phyloP scores from a whole-genome alignment of 2,888 invertebrate genomes.

The Temnothorax unifasciatus region DNA sequence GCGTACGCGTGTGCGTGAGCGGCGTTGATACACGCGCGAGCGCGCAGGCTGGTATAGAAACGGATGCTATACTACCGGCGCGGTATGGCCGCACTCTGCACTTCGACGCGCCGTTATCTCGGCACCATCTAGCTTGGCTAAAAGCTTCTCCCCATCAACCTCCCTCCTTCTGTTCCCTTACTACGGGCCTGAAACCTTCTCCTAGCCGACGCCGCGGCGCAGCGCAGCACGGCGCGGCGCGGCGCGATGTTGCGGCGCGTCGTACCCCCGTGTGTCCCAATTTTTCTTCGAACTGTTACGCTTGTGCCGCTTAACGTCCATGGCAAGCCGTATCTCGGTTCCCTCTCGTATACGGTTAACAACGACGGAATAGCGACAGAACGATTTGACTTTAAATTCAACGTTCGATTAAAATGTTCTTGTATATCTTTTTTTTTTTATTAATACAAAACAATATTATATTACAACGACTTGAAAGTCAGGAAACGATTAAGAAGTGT shows the following conservation, averaged over 20 bases:
- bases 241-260: too few relatives aligned
- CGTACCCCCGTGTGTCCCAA: constrained; percentile 74
- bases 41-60: constrained; percentile 54
- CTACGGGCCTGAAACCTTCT: constrained; percentile 70
- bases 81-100: constrained; percentile 79
- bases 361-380: not conserved
- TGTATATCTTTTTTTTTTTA: not conserved
- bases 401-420: not conserved
- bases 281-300: constrained; percentile 75
- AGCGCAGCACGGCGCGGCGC: constrained; percentile 20
- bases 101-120: constrained; percentile 85
- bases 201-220: constrained; percentile 57
- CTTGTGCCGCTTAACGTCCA: constrained; percentile 75
- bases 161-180: constrained; percentile 75
- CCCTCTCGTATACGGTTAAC: constrained; percentile 32
- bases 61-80: constrained; percentile 70
- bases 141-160: constrained; percentile 86
- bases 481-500: not conserved
- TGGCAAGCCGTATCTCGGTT: constrained; percentile 77
- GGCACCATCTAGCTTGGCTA: constrained; percentile 86
- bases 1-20: not conserved
- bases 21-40: constrained; percentile 7
- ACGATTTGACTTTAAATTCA: not conserved
- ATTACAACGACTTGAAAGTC: not conserved
- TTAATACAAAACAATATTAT: not conserved